Evolutionary conservation across 1,140 invertebrate species (phyloP), one percentile per base, ranked within the genome.

Genomic region (Tribolium madens): DNA sequence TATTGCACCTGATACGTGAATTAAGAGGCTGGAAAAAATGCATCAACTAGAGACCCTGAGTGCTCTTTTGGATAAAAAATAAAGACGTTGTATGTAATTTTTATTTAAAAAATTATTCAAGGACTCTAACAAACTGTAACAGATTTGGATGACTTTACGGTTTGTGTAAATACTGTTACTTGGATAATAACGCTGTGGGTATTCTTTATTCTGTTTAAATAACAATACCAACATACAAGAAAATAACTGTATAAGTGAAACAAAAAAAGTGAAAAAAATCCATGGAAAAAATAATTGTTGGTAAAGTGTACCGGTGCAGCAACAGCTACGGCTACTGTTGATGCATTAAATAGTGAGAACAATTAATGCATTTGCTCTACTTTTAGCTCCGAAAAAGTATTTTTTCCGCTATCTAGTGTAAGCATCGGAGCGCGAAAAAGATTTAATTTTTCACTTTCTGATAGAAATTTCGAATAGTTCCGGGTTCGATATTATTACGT

Each of bases 221-320:
- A 57, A 57, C 52, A 57, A 57, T 57, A 18, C 17, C 52, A 21
- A 57, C 52, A 21, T 21, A 57, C 52, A 21, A 21, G 12, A 50
- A 12, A 7, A 7, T 57, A 57, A 57, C 52, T 57, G 52, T 57
- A 57, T 17, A 15, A 15, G 9, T 10, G 5, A n/a, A n/a, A n/a
- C n/a, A 7, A 42, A 9, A 50, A 50, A 2, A 50, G 12, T 5
- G 12, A 50, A 50, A 50, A 50, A 50, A 50, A 17, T 50, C 46
- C 12, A 10, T 5, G 15, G 15, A 50, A 50, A 50, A 50, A 42
- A 42, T n/a, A 42, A 42, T 42, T n/a, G 9, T 42, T 42, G n/a
- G n/a, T n/a, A 4, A 21, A 21, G 3, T 42, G 36, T 42, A 42
- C 36, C 36, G 36, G 3, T 42, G 36, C 36, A n/a, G 36, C n/a